phyloP scores from a whole-genome alignment of 2,797 vertebrate genomes.

The Dendrocincla fuliginosa region DNA sequence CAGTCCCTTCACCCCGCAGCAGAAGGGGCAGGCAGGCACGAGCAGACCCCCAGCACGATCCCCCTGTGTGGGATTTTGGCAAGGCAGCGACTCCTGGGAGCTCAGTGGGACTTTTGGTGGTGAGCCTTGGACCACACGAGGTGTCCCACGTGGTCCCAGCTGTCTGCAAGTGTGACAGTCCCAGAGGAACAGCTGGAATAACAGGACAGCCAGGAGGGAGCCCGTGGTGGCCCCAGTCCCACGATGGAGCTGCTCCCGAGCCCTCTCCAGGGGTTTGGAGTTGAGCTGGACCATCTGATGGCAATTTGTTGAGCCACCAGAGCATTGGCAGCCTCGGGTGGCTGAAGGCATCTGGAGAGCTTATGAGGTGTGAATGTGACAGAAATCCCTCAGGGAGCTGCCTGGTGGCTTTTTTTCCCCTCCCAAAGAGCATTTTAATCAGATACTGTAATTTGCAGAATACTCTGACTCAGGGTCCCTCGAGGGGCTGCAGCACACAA shows the following conservation, averaged over 20 bases:
- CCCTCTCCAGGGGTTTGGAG: not conserved
- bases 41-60: not conserved
- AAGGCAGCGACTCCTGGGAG: not conserved
- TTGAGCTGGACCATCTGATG: not conserved
- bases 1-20: not conserved
- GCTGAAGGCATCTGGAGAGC: not conserved
- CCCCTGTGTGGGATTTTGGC: not conserved
- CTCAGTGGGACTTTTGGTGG: not conserved
- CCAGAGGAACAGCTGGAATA: not conserved
- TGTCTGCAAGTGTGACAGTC: not conserved
- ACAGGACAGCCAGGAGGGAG: not conserved
- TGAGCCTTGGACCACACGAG: too few species aligned
- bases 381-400: not conserved
- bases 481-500: not conserved
- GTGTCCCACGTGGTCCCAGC: not conserved
- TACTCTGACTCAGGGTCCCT: not conserved
- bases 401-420: not conserved
- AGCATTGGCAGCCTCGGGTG: not conserved
- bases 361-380: not conserved
- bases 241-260: not conserved
- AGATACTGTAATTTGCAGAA: not conserved
- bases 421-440: not conserved
- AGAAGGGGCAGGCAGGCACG: not conserved
- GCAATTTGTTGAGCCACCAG: not conserved
- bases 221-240: not conserved